A percentile compares a stretch with the other conserved stretches of the same genome.
Conservation (phyloP, 2,113 vertebrate genomes). For the Mastomys natalensis region DNA sequence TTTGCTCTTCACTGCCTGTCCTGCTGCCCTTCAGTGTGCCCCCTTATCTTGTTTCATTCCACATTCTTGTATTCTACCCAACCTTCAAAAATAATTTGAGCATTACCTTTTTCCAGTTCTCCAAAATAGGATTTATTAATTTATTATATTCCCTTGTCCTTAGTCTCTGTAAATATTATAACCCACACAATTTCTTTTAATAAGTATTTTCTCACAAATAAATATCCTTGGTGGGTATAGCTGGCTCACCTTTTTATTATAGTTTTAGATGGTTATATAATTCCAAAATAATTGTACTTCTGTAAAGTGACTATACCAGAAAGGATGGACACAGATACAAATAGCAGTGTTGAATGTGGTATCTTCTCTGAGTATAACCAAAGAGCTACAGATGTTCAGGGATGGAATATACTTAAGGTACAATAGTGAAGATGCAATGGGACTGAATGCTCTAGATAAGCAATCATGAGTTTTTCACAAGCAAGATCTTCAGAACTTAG, state of each 20-base stretch:
- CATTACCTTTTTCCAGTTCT: neutral
- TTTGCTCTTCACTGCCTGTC: neutral
- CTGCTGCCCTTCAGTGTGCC: slow-evolving; percentile 25
- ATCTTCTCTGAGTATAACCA: neutral
- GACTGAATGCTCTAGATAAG: neutral
- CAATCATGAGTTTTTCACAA: slow-evolving; percentile 20
- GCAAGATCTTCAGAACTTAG: slow-evolving; percentile 31
- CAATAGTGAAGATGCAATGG: neutral
- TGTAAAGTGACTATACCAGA: neutral
- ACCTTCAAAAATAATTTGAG: neutral
- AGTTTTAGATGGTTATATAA: neutral
- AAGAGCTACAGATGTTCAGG: neutral
- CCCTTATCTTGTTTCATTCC: neutral
- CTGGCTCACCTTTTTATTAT: neutral
- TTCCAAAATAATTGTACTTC: slow-evolving; percentile 44
- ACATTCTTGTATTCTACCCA: neutral
- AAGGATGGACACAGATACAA: slow-evolving; percentile 22
- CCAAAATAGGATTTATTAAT: neutral
- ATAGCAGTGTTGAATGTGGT: neutral
- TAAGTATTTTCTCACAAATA: slow-evolving; percentile 31
- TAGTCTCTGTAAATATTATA: slow-evolving; percentile 3
- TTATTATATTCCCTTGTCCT: neutral
- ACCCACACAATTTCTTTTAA: neutral
- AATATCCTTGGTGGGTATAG: neutral
- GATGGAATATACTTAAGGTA: slow-evolving; percentile 17